A percentile compares a stretch with the other conserved stretches of the same genome.
These are phyloP conservation scores for Kryptopterus vitreolus DNA, from an alignment of 2,797 vertebrate species.

Conservation along the genomic window DNA sequence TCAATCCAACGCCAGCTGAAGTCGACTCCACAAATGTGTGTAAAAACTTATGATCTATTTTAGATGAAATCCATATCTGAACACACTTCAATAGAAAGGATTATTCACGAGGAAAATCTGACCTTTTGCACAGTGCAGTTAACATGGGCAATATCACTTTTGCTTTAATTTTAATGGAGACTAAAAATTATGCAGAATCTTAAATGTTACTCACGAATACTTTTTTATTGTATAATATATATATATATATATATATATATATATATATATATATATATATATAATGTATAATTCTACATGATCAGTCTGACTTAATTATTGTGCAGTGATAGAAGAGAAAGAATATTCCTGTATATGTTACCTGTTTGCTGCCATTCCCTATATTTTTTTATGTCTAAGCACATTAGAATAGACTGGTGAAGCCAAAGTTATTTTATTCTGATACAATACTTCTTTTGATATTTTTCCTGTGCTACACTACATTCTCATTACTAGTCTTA, in stretches of 20 bases:
- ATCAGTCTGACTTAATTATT: not conserved
- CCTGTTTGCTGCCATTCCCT: not conserved
- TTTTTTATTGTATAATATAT: no score
- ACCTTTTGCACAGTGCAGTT: not conserved
- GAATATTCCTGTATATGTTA: not conserved
- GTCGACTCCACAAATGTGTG: not conserved
- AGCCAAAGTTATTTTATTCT: not conserved
- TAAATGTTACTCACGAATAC: no score
- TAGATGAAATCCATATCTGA: not conserved
- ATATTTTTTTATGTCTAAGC: not conserved
- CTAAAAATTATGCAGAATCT: no score
- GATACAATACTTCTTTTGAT: not conserved
- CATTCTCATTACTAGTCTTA: not conserved
- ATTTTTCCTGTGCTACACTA: not conserved
- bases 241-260: no score
- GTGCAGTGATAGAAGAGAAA: not conserved
- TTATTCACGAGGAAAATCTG: not conserved
- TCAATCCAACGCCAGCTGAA: not conserved
- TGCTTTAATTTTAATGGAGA: no score
- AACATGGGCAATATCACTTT: no score
- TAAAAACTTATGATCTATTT: not conserved
- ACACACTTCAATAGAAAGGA: not conserved
- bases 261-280: no score
- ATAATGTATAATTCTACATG: not conserved
- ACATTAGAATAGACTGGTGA: not conserved